Evolutionary conservation across 1,140 invertebrate genomes (phyloP).

Genomic region (Drepana arcuata): DNA sequence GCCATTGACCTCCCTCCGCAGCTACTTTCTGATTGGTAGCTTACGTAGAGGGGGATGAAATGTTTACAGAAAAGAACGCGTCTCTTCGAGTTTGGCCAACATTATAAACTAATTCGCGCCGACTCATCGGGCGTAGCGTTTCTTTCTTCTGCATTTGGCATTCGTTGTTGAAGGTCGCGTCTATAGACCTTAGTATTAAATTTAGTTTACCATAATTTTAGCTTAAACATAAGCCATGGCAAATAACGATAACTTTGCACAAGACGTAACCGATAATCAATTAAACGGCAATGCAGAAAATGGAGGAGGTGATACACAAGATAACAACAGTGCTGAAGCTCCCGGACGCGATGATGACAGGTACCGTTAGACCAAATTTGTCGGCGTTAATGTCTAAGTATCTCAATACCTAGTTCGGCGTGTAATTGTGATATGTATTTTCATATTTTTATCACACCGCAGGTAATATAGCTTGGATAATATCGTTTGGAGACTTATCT

Average conservation of each 20-base stretch:
- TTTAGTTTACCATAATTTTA: slow-evolving; percentile 61
- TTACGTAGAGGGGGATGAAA: slow-evolving; percentile 27
- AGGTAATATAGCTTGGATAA: too few relatives aligned
- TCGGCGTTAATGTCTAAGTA: too few relatives aligned
- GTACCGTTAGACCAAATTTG: too few relatives aligned
- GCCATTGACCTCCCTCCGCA: slow-evolving; percentile 46
- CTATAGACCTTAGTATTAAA: slow-evolving; percentile 58
- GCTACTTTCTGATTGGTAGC: slow-evolving; percentile 35
- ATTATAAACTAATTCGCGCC: slow-evolving; percentile 48
- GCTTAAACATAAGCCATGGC: slow-evolving; percentile 61
- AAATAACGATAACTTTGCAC: slow-evolving; percentile 78
- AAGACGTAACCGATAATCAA: slow-evolving; percentile 76
- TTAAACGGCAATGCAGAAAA: slow-evolving; percentile 74
- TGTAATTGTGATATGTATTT: too few relatives aligned
- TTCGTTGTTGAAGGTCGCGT: slow-evolving; percentile 66
- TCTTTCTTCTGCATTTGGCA: slow-evolving; percentile 67
- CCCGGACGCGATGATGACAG: slow-evolving; percentile 82
- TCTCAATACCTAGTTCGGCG: too few relatives aligned
- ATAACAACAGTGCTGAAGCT: slow-evolving; percentile 76
- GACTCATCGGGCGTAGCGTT: slow-evolving; percentile 43
- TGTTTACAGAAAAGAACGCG: slow-evolving; percentile 48
- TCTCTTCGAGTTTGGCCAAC: slow-evolving; percentile 46
- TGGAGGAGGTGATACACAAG: slow-evolving; percentile 75
- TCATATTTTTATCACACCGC: too few relatives aligned
- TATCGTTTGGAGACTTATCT: slow-evolving; percentile 12